Evolutionary conservation across 2,888 invertebrate genomes (phyloP), one percentile per base, ranked within the genome.

Genomic region (Drosophila imparisetae): DNA sequence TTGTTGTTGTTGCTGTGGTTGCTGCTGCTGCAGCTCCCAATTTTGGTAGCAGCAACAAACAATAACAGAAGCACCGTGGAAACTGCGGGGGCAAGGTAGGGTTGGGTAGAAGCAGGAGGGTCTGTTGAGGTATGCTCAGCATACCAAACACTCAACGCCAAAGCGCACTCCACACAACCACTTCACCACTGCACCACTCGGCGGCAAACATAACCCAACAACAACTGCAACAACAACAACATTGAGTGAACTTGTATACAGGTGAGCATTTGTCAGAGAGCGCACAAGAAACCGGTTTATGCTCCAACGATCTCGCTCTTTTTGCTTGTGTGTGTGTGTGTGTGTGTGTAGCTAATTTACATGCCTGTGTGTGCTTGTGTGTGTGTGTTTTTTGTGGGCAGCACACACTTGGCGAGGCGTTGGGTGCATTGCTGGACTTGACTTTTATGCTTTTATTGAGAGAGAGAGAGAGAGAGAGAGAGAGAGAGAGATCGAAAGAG

Each of bases 121-220:
- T 30, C 40, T 30, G 57, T 57, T 40, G 57, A 57, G 52, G 60
- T 36, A 59, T 45, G 61, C 66, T 64, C 81, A 78, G 81, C 90
- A 86, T 86, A 86, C 85, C 85, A 89, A 90, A 88, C 85, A 85
- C 90, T 86, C 85, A 88, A 86, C 88, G 86, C 83, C 90, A 79
- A 84, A 82, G 81, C 85, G 90, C 90, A 86, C 90, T 87, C 77
- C 72, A 82, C 69, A 82, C 78, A 55, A 71, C 79, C 85, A 81
- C 85, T 84, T 80, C 80, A 55, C 55, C 27, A 38, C 27, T 80
- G 76, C 80, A 76, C 88, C 80, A 76, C 88, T 80, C 83, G 60
- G 70, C 81, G 65, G 81, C 78, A 79, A 79, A 81, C 81, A 81
- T 72, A 77, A 54, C 72, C 64, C 62, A 75, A 66, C 64, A 71